Conservation (phyloP, 2,888 invertebrate genomes). For the Sphinx pinastri region DNA sequence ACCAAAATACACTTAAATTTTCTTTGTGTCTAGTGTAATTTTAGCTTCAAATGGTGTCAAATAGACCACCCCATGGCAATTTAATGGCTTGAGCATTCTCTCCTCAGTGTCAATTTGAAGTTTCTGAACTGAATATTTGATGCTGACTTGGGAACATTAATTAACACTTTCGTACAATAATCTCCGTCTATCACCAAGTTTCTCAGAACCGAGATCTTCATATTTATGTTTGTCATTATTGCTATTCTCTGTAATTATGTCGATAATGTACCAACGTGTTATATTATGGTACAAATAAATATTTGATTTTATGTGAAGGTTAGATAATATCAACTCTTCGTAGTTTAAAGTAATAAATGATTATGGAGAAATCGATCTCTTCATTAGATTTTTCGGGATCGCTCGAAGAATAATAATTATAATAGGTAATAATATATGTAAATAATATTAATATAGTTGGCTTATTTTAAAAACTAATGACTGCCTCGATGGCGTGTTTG, state of each 20-base stretch:
- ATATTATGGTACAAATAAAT: not conserved
- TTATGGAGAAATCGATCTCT: too few relatives aligned
- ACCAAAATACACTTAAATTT: slow-evolving; percentile 80
- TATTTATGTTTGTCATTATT: slow-evolving; percentile 14
- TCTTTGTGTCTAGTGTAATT: slow-evolving; percentile 78
- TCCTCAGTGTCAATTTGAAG: slow-evolving; percentile 55
- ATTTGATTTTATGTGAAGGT: not conserved
- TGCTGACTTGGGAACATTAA: slow-evolving; percentile 37
- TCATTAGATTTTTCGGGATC: too few relatives aligned
- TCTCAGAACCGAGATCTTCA: slow-evolving; percentile 12
- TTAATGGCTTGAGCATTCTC: slow-evolving; percentile 64
- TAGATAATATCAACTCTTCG: too few relatives aligned
- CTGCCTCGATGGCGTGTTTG: too few relatives aligned
- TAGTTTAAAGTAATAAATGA: too few relatives aligned
- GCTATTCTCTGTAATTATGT: slow-evolving; percentile 1
- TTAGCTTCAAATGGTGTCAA: slow-evolving; percentile 72
- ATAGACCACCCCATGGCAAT: slow-evolving; percentile 66
- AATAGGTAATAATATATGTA: too few relatives aligned
- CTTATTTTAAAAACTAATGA: too few relatives aligned
- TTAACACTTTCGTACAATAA: slow-evolving; percentile 26
- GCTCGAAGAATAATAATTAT: too few relatives aligned
- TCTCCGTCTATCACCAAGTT: slow-evolving; percentile 20
- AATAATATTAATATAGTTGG: too few relatives aligned
- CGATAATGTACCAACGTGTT: not conserved
- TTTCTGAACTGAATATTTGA: slow-evolving; percentile 58